These are phyloP conservation scores for Syngnathus scovelli DNA, from an alignment of 2,113 vertebrate genomes.

Conservation along the genomic window DNA sequence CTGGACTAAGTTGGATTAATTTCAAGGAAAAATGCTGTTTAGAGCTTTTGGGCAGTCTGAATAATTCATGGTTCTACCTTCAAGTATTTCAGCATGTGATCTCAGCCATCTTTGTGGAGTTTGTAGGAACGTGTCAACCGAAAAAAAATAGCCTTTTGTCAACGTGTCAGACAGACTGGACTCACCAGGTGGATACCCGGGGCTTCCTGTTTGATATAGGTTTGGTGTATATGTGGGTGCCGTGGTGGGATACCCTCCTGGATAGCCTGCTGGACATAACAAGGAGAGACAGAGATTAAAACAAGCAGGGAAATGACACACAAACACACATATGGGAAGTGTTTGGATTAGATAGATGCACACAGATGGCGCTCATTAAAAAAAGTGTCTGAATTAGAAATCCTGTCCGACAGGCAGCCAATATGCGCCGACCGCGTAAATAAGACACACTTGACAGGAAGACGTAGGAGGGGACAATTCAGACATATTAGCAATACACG, in stretches of 20 bases:
- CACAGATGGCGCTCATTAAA: constrained; percentile 69
- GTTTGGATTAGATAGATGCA: constrained; percentile 45
- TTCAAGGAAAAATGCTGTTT: not conserved
- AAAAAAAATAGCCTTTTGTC: not conserved
- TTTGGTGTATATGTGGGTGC: constrained; percentile 93
- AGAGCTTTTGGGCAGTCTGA: not conserved
- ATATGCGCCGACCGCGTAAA: constrained; percentile 33
- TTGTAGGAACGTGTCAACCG: not conserved
- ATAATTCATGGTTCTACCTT: not conserved
- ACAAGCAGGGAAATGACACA: constrained; percentile 7
- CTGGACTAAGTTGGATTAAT: not conserved
- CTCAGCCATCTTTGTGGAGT: constrained; percentile 1
- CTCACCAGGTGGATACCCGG: constrained; percentile 88
- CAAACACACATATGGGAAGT: constrained; percentile 15
- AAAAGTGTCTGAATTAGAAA: constrained; percentile 56
- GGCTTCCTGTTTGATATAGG: constrained; percentile 92
- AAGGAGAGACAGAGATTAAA: constrained; percentile 22
- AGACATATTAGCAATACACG: constrained; percentile 27
- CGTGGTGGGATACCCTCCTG: constrained; percentile 87
- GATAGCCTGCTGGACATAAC: constrained; percentile 79
- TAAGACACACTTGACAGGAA: constrained; percentile 49
- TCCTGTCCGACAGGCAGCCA: constrained; percentile 43
- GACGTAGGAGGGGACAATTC: constrained; percentile 45
- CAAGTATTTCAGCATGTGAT: not conserved
- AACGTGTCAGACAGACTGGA: not conserved